phyloP scores from a whole-genome alignment of 2,888 invertebrate species.

The Habrosyne pyritoides region DNA sequence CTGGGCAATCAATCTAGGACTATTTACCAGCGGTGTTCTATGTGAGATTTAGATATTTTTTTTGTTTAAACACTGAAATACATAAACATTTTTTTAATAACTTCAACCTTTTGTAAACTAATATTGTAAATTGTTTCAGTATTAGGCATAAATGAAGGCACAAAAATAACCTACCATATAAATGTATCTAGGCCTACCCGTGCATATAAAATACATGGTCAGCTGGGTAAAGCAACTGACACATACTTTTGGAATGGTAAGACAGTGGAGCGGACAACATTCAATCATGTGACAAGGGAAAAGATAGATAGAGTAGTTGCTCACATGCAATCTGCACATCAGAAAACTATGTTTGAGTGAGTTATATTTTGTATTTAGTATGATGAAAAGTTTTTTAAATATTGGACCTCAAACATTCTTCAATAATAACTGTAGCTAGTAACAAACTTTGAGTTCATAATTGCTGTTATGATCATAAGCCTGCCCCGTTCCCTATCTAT shows the following conservation, averaged over 20 bases:
- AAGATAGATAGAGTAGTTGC: conserved; percentile 90
- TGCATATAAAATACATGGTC: conserved; percentile 89
- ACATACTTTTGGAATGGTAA: conserved; percentile 88
- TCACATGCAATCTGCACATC: conserved; percentile 93
- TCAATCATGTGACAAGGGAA: conserved; percentile 86
- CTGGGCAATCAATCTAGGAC: conserved; percentile 84
- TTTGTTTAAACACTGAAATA: too few relatives aligned
- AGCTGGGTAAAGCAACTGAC: conserved; percentile 90
- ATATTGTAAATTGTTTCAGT: conserved; percentile 74
- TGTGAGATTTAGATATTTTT: too few relatives aligned
- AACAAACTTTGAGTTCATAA: too few relatives aligned
- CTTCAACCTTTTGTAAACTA: background rate
- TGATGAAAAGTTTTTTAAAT: background rate
- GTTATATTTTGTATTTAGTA: too few relatives aligned
- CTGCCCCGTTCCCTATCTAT: too few relatives aligned
- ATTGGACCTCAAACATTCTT: too few relatives aligned
- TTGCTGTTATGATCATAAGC: too few relatives aligned
- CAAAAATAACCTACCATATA: conserved; percentile 80
- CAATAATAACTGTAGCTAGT: too few relatives aligned
- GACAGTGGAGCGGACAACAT: conserved; percentile 87
- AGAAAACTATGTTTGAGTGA: conserved; percentile 93
- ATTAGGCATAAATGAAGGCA: conserved; percentile 88
- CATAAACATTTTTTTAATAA: too few relatives aligned
- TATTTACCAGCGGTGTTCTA: conserved; percentile 88
- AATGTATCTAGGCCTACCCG: conserved; percentile 85